These are phyloP conservation scores for Platorchestia sp. DNA, from an alignment of 1,140 invertebrate species.

Conservation along the genomic window DNA sequence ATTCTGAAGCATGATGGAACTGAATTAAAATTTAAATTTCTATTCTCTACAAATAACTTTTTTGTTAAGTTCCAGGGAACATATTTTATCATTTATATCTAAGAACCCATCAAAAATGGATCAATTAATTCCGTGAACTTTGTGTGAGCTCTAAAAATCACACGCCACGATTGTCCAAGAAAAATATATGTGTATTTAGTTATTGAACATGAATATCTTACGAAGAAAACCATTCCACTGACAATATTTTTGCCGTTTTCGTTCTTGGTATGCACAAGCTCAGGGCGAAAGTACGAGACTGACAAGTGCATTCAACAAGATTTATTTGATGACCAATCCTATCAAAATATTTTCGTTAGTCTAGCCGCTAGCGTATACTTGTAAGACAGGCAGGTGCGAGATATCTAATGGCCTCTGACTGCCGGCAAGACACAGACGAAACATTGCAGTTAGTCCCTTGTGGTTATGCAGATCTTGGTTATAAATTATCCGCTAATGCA, in stretches of 20 bases:
- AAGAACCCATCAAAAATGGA: not conserved
- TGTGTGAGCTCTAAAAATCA: not conserved
- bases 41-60: not conserved
- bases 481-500: not conserved
- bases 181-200: not conserved
- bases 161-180: not conserved
- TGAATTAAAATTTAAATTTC: not conserved
- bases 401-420: not conserved
- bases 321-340: not conserved
- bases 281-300: not conserved
- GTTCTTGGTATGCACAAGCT: not conserved
- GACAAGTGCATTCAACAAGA: not conserved
- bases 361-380: not conserved
- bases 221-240: not conserved
- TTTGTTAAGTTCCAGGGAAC: not conserved
- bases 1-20: not conserved
- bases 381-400: not conserved
- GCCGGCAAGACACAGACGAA: not conserved
- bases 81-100: not conserved
- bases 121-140: not conserved
- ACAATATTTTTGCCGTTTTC: not conserved
- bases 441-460: not conserved
- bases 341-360: not conserved
- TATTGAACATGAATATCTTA: not conserved
- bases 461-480: not conserved